Conservation (phyloP, 2,113 vertebrate species). For the Rhynchopsitta pachyrhyncha region DNA sequence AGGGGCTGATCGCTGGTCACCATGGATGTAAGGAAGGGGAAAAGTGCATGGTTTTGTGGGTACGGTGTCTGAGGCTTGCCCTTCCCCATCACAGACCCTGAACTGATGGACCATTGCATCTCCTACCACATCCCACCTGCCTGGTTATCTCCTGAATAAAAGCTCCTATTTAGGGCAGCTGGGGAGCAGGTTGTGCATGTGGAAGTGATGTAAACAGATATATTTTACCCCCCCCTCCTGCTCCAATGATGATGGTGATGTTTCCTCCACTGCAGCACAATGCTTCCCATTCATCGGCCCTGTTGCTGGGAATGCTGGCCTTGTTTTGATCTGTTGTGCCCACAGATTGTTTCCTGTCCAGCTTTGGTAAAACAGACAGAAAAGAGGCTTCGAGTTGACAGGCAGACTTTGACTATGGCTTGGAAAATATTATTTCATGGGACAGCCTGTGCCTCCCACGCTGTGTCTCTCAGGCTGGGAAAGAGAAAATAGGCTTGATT, state of each 20-base stretch:
- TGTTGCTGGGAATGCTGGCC: constrained; percentile 18
- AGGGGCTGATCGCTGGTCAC: neutral
- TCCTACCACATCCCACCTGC: neutral
- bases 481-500: neutral
- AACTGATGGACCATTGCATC: neutral
- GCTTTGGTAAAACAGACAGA: constrained; percentile 24
- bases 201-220: constrained; percentile 13
- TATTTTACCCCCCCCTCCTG: neutral
- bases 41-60: fast-evolving
- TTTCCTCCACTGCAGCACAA: constrained; percentile 55
- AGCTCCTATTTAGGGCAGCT: constrained; percentile 44
- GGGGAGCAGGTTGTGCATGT: neutral
- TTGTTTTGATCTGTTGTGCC: constrained; percentile 8
- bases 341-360: constrained; percentile 61
- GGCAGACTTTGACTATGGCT: constrained; percentile 37
- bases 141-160: neutral
- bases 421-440: constrained; percentile 63
- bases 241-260: neutral
- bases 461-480: neutral
- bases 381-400: constrained; percentile 21
- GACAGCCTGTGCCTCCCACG: constrained; percentile 55
- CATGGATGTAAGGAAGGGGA: fast-evolving
- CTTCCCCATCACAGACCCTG: neutral
- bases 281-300: constrained; percentile 61
- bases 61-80: neutral